Evolutionary conservation across 1,140 invertebrate species (phyloP).

Genomic region (Cyphomyrmex costatus): DNA sequence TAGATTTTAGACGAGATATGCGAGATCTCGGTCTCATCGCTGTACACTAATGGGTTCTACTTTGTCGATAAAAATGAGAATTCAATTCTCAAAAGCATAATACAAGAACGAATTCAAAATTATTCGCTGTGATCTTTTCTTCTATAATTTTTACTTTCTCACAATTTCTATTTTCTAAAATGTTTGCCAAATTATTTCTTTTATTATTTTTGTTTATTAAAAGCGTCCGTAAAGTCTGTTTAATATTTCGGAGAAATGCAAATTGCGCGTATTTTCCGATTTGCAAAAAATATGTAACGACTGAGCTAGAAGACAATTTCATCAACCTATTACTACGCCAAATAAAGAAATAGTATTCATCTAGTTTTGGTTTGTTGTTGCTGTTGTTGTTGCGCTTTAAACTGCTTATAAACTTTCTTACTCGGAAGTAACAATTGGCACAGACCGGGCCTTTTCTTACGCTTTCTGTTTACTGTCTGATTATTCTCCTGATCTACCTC

Average conservation of each 20-base stretch:
- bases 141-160: not conserved
- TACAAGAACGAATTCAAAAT: not conserved
- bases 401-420: conserved; percentile 94
- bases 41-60: not conserved
- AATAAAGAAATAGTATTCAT: conserved; percentile 75
- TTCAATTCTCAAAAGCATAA: not conserved
- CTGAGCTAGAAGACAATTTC: conserved; percentile 42
- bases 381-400: conserved; percentile 88
- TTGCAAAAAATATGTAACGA: conserved; percentile 4
- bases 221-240: conserved; percentile 5
- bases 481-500: conserved; percentile 87
- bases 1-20: conserved; percentile 17
- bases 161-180: not conserved
- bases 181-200: not conserved
- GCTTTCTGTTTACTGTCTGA: conserved; percentile 86
- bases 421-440: conserved; percentile 92
- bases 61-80: not conserved
- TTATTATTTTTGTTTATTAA: not conserved
- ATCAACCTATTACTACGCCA: not conserved
- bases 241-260: not conserved
- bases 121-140: conserved; percentile 8
- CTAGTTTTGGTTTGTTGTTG: conserved; percentile 86
- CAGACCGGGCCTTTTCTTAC: conserved; percentile 93
- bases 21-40: not conserved
- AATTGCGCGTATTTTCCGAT: conserved; percentile 2